Evolutionary conservation across 1,140 invertebrate genomes (phyloP), one percentile per base, ranked within the genome.

Genomic region (Drosophila setifemur): DNA sequence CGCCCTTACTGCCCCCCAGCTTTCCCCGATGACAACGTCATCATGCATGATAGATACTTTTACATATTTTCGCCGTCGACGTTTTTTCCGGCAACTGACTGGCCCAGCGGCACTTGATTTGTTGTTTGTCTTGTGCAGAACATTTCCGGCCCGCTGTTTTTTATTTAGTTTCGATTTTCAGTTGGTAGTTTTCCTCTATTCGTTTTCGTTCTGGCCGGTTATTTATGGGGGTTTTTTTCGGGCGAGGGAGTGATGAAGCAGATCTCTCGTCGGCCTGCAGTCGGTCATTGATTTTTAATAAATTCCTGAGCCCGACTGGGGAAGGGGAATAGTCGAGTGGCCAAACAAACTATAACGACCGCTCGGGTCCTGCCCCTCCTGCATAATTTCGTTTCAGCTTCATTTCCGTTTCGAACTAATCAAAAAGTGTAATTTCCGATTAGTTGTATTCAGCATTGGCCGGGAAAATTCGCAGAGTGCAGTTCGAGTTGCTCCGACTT

Each of bases 391-490:
- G 77, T 87, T 87, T 87, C 77, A 73, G 67, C 73, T 87, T 88
- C 82, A 87, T 87, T 87, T 87, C 82, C 82, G 83, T 82, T 87
- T 77, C 76, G 73, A 87, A 87, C 82, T 87, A 87, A 87, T 87
- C 82, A 87, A 87, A 87, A 87, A 87, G 82, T 87, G 82, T 87
- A 87, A 87, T 87, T 87, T 87, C 82, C 82, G 82, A 87, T 83
- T 88, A 87, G 83, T 86, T 74, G 76, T 86, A 79, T 87, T 82
- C 76, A 79, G 25, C 70, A 69, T 77, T 73, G 74, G 70, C 68
- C 58, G 70, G 55, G 50, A 55, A 26, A 35, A 35, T 40, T 21
- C 44, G 49, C 49, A 28, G 39, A 50, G 53, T 54, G 58, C 42
- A 54, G 23, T 29, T 11, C 8, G 3, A 54, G 53, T 43, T 53